A percentile compares a stretch with the other conserved stretches of the same genome.
These are phyloP conservation scores for Danionella dracula DNA, from an alignment of 2,797 vertebrate genomes.

Conservation along the genomic window DNA sequence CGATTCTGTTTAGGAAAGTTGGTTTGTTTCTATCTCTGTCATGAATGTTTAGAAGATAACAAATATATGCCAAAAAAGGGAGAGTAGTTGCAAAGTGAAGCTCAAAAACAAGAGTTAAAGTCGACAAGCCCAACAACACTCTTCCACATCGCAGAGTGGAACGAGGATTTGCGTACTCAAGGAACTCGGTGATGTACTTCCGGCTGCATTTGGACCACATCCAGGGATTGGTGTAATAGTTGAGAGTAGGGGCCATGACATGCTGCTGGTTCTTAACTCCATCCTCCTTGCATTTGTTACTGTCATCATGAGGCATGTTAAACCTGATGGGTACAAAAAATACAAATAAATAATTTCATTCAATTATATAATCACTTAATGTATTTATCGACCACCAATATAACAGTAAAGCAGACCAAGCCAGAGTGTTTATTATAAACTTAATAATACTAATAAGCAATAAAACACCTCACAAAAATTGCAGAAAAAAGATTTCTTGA, in stretches of 20 bases:
- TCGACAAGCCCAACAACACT: not conserved
- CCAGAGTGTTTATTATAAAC: too few species aligned
- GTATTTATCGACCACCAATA: too few species aligned
- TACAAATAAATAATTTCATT: too few species aligned
- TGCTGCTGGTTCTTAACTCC: slow-evolving; percentile 91
- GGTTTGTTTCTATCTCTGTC: not conserved
- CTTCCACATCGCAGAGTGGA: not conserved
- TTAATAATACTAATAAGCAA: too few species aligned
- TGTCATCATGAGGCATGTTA: slow-evolving; percentile 99
- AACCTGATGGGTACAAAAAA: slow-evolving; percentile 69
- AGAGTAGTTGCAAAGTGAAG: not conserved
- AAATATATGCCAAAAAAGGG: not conserved
- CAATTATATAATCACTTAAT: too few species aligned
- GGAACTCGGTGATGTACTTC: slow-evolving; percentile 98
- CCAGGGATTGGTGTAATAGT: slow-evolving; percentile 98
- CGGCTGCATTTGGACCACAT: slow-evolving; percentile 99
- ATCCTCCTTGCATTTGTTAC: slow-evolving; percentile 94
- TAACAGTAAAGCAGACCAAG: too few species aligned
- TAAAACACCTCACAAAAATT: too few species aligned
- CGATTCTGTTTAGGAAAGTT: not conserved
- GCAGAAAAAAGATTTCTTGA: too few species aligned
- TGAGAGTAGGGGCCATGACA: slow-evolving; percentile 95
- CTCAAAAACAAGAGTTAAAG: not conserved
- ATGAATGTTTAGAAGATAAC: slow-evolving; percentile 2
- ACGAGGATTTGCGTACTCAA: slow-evolving; percentile 81